phyloP scores from a whole-genome alignment of 37 sponge, comb jelly and placozoan genomes.

The Corticium candelabrum region DNA sequence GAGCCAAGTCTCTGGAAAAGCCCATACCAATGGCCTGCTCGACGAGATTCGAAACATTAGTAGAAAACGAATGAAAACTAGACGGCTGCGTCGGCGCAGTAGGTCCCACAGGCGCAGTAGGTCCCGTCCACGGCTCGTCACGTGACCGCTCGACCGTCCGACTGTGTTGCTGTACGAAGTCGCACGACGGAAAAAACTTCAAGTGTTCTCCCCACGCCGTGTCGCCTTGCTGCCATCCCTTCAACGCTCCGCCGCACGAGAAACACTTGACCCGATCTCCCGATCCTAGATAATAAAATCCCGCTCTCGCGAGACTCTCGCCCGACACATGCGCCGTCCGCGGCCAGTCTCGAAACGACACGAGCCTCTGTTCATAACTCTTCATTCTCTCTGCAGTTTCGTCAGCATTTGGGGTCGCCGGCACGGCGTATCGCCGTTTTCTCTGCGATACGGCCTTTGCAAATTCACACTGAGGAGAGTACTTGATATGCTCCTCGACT shows the following conservation, averaged over 20 bases:
- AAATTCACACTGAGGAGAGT: slow-evolving; percentile 14
- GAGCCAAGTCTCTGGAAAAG: not conserved
- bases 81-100: too few relatives aligned
- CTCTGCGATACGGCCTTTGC: not conserved
- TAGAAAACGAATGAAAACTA: too few relatives aligned
- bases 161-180: not conserved
- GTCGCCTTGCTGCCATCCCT: not conserved
- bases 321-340: not conserved
- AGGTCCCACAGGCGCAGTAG: not conserved
- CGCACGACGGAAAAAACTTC: not conserved
- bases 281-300: slow-evolving; percentile 30
- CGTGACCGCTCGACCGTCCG: not conserved
- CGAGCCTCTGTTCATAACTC: not conserved
- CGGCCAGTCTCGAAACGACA: not conserved
- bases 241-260: not conserved
- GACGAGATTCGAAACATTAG: too few relatives aligned
- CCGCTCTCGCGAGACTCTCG: slow-evolving; percentile 13
- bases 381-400: not conserved
- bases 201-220: not conserved
- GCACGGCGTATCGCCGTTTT: not conserved
- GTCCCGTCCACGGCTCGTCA: not conserved
- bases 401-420: not conserved
- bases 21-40: slow-evolving; percentile 1
- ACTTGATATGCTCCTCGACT: slow-evolving; percentile 24
- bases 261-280: not conserved